Conservation (phyloP, 2,113 vertebrate species). For the Nannobrachium achirus region DNA sequence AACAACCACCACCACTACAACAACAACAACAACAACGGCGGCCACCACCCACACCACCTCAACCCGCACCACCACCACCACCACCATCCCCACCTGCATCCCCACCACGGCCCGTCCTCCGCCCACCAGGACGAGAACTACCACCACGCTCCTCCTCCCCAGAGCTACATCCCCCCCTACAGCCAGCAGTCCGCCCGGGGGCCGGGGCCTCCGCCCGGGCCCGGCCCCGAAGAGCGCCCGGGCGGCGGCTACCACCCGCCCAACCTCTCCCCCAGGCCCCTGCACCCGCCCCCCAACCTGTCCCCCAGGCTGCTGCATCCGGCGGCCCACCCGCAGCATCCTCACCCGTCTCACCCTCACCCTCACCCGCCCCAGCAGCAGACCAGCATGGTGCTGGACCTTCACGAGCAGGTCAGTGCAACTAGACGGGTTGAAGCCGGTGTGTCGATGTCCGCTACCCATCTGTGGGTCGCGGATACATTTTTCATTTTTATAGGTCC, state of each 20-base stretch:
- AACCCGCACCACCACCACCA: conserved; percentile 43
- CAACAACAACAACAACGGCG: conserved; percentile 33
- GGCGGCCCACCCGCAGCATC: conserved; percentile 65
- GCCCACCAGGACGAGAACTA: conserved; percentile 95
- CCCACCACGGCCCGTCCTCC: conserved; percentile 71
- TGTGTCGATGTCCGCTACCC: no score
- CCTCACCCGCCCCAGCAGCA: conserved; percentile 86
- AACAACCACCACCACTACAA: conserved; percentile 45
- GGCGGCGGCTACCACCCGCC: conserved; percentile 92
- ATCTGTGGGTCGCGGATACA: no score
- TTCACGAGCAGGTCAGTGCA: conserved; percentile 91
- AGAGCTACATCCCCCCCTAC: conserved; percentile 84
- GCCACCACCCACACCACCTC: conserved; percentile 37
- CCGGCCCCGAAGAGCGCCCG: conserved; percentile 84
- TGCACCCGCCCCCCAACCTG: conserved; percentile 81
- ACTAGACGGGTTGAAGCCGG: not conserved
- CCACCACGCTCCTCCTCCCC: conserved; percentile 82
- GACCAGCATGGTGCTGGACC: conserved; percentile 91
- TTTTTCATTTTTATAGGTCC: no score
- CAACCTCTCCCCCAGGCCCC: conserved; percentile 90
- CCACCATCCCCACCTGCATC: conserved; percentile 64
- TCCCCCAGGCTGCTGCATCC: conserved; percentile 75
- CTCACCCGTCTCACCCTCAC: conserved; percentile 34
- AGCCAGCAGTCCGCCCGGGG: conserved; percentile 86
- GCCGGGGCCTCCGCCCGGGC: conserved; percentile 67